Conservation (phyloP, 1,140 invertebrate species). For the Plectus sambesii region DNA sequence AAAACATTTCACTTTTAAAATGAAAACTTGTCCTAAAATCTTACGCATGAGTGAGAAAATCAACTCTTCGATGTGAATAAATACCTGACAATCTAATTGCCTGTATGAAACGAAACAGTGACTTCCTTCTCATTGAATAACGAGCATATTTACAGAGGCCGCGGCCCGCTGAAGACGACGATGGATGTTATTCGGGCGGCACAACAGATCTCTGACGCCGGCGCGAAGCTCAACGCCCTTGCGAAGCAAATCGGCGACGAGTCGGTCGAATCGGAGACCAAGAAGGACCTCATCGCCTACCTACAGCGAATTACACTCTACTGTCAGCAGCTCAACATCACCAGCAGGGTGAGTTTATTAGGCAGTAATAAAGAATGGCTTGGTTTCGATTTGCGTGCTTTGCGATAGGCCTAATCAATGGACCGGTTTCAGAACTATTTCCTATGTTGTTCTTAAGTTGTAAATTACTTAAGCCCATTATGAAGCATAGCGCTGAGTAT, state of each 20-base stretch:
- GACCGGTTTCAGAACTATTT: not conserved
- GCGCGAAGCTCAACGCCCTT: conserved; percentile 87
- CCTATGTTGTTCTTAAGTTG: not conserved
- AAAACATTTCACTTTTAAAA: too few species aligned
- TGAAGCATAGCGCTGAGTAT: too few species aligned
- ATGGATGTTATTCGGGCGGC: conserved; percentile 99
- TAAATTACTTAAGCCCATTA: not conserved
- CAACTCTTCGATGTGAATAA: too few species aligned
- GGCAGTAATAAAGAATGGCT: not conserved
- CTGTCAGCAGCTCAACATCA: conserved; percentile 98
- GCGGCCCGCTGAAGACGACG: conserved; percentile 91
- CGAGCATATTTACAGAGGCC: conserved; percentile 57
- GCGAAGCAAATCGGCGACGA: conserved; percentile 86
- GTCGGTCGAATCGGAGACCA: conserved; percentile 92
- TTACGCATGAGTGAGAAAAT: too few species aligned
- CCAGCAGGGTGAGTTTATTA: conserved; percentile 57
- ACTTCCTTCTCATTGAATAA: not conserved
- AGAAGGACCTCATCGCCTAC: conserved; percentile 90
- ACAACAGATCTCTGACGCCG: conserved; percentile 96
- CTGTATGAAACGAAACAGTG: not conserved
- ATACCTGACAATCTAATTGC: too few species aligned
- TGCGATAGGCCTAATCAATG: not conserved
- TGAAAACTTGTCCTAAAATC: not conserved
- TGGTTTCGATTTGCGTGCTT: not conserved
- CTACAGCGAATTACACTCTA: conserved; percentile 89